phyloP scores from a whole-genome alignment of 64 coral and sea anemone species.

The Montipora capricornis region DNA sequence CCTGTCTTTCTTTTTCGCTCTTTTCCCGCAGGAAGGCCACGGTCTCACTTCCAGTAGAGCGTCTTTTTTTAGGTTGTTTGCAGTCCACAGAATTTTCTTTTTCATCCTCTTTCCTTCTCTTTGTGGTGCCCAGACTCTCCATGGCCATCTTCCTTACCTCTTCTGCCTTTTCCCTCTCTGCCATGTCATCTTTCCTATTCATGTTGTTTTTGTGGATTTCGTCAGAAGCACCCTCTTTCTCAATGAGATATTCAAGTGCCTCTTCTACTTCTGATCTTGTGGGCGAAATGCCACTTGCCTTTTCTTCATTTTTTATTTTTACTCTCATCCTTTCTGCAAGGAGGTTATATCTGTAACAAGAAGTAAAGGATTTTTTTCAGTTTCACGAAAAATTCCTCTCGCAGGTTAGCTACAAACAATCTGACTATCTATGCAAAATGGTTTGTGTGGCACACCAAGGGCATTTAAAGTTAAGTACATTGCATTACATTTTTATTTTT shows the following conservation, averaged over 20 bases:
- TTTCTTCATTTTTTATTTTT: constrained; percentile 47
- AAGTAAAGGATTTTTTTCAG: too few relatives aligned
- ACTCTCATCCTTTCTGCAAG: constrained; percentile 13
- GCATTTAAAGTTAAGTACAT: too few relatives aligned
- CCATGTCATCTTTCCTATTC: constrained; percentile 34
- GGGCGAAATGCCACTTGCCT: constrained; percentile 46
- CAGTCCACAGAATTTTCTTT: constrained; percentile 42
- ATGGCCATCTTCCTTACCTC: constrained; percentile 36
- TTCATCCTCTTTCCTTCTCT: constrained; percentile 42
- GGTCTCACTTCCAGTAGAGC: constrained; percentile 39
- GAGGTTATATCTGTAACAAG: background rate
- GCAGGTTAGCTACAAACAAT: too few relatives aligned
- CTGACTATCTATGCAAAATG: too few relatives aligned
- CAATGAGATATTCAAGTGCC: constrained; percentile 44
- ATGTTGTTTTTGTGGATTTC: constrained; percentile 49
- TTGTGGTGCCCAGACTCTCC: constrained; percentile 31
- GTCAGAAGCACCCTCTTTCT: constrained; percentile 51
- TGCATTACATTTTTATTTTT: too few relatives aligned
- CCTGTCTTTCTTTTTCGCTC: constrained; percentile 41
- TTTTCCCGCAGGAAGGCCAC: constrained; percentile 36
- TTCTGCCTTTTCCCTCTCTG: constrained; percentile 34
- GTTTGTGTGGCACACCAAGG: too few relatives aligned
- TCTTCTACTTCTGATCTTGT: constrained; percentile 45
- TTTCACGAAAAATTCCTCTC: too few relatives aligned
- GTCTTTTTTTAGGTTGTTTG: constrained; percentile 42